phyloP scores from a whole-genome alignment of 2,888 invertebrate species.

The Drosophila hawaiiensis region DNA sequence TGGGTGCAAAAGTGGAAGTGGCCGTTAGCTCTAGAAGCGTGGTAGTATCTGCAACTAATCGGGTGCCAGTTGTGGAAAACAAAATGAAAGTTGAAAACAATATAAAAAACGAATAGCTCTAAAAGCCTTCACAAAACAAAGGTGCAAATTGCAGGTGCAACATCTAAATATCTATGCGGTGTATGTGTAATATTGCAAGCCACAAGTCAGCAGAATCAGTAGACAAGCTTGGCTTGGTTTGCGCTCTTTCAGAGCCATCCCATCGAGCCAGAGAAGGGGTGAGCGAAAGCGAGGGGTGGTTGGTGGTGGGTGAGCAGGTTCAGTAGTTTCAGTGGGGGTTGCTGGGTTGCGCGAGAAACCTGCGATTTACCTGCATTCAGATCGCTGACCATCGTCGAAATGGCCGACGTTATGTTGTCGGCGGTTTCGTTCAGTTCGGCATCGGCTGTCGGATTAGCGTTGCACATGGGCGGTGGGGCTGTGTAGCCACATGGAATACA shows the following conservation, averaged over 20 bases:
- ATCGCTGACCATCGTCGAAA: conserved; percentile 98
- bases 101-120: conserved; percentile 24
- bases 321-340: neutral
- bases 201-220: conserved; percentile 32
- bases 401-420: conserved; percentile 98
- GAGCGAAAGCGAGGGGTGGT: conserved; percentile 6
- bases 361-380: conserved; percentile 92
- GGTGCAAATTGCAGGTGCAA: conserved; percentile 43
- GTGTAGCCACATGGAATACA: conserved; percentile 56
- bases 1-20: conserved; percentile 22
- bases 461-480: conserved; percentile 69
- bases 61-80: conserved; percentile 41
- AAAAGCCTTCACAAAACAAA: conserved; percentile 25
- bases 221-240: neutral
- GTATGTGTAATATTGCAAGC: conserved; percentile 35
- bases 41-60: conserved; percentile 52
- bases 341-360: neutral
- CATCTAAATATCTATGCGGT: conserved; percentile 9
- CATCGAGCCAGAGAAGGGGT: conserved; percentile 6
- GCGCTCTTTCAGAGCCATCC: conserved; percentile 13
- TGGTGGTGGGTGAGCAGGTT: conserved; percentile 12
- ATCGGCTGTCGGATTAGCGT: conserved; percentile 90
- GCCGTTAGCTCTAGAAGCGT: conserved; percentile 63
- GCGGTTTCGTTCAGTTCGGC: conserved; percentile 97
- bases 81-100: conserved; percentile 1